Evolutionary conservation across 2,797 vertebrate genomes (phyloP).

Genomic region (Coracias cyanogaster): DNA sequence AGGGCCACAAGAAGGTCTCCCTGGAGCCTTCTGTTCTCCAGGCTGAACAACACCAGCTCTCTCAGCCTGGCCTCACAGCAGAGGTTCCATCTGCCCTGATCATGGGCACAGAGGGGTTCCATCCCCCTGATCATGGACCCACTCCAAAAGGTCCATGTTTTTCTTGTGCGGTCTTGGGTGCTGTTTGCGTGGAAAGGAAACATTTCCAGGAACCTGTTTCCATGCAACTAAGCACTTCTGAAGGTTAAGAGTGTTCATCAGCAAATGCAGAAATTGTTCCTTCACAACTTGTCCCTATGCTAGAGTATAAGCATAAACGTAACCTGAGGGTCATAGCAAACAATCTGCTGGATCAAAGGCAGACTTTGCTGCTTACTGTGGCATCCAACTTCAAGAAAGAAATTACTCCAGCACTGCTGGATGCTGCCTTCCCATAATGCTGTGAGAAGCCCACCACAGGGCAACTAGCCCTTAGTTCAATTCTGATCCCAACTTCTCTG

Average conservation of each 20-base stretch:
- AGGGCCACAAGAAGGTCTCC: too few relatives aligned
- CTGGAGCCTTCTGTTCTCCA: too few relatives aligned
- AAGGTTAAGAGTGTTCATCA: not conserved
- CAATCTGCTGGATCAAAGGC: not conserved
- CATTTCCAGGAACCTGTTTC: not conserved
- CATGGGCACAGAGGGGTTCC: too few relatives aligned
- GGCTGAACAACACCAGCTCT: too few relatives aligned
- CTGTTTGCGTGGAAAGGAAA: not conserved
- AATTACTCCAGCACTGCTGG: too few relatives aligned
- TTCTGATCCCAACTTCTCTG: not conserved
- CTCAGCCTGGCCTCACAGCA: too few relatives aligned
- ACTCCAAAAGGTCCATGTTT: too few relatives aligned
- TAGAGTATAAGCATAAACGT: not conserved
- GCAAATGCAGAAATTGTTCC: not conserved
- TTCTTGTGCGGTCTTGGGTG: too few relatives aligned
- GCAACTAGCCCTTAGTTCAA: not conserved
- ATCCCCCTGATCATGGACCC: too few relatives aligned
- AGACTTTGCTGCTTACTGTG: not conserved
- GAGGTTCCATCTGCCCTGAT: too few relatives aligned
- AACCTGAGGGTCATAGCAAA: not conserved
- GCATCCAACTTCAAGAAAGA: not conserved
- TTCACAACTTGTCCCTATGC: too few relatives aligned
- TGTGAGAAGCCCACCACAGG: not conserved
- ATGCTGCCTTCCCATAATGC: not conserved
- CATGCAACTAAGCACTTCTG: not conserved